Conservation (phyloP, 35 echinoderm and acorn worm species). For the Heliocidaris erythrogramma region DNA sequence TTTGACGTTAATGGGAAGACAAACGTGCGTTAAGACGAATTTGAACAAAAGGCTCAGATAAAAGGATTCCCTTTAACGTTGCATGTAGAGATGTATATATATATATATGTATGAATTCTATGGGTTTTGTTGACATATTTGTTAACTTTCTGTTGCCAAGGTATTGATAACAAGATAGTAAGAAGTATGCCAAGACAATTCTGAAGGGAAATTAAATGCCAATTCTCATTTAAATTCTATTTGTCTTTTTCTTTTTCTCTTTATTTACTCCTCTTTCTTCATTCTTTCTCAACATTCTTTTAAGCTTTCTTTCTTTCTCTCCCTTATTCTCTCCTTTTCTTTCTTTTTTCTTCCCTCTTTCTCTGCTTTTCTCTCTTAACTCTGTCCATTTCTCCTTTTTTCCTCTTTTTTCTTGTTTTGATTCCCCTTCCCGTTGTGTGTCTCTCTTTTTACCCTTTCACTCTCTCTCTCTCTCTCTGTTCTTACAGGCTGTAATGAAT, state of each 20-base stretch:
- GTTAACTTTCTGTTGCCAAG: too few species aligned
- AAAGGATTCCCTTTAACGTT: too few species aligned
- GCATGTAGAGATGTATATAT: too few species aligned
- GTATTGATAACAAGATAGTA: too few species aligned
- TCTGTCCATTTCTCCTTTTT: not conserved
- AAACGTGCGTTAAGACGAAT: too few species aligned
- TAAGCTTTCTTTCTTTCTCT: not conserved
- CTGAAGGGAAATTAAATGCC: too few species aligned
- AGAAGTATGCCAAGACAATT: too few species aligned
- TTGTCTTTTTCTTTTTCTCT: not conserved
- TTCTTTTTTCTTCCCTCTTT: not conserved
- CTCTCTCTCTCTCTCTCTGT: not conserved
- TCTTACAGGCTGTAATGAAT: constrained; percentile 86
- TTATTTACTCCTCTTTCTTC: not conserved
- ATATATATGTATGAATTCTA: too few species aligned
- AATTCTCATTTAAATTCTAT: not conserved
- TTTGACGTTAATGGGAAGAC: too few species aligned
- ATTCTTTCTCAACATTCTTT: not conserved
- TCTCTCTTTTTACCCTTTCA: not conserved
- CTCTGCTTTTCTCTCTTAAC: not conserved
- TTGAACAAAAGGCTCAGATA: too few species aligned
- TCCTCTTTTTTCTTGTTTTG: not conserved
- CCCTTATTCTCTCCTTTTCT: not conserved
- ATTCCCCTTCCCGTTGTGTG: not conserved
- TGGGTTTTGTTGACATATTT: too few species aligned